Evolutionary conservation across 2,888 invertebrate genomes (phyloP).

Genomic region (Cephus sareptanus): DNA sequence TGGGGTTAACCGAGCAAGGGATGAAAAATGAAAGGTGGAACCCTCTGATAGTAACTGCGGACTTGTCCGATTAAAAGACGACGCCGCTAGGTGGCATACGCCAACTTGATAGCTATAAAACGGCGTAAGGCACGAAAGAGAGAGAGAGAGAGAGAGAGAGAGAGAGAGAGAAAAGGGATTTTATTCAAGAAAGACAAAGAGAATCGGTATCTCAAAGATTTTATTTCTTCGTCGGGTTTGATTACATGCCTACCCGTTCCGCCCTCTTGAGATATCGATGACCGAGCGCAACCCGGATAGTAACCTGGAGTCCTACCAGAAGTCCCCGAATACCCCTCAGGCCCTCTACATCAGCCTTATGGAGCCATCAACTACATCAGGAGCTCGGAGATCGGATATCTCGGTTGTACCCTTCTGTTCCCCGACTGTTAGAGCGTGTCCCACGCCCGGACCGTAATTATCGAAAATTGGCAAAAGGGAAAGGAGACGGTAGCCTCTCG

Average conservation of each 20-base stretch:
- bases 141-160: neutral
- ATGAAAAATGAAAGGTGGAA: no score
- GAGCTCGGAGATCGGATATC: neutral
- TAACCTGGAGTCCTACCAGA: no score
- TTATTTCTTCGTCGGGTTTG: slow-evolving; percentile 29
- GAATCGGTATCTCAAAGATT: neutral
- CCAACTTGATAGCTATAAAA: no score
- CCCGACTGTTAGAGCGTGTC: neutral
- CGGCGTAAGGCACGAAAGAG: no score
- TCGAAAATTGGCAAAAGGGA: neutral
- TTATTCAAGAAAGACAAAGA: slow-evolving; percentile 4
- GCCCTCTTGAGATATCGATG: slow-evolving; percentile 28
- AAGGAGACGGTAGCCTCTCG: neutral
- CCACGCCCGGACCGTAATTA: neutral
- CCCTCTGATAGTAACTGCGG: no score
- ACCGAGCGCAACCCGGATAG: slow-evolving; percentile 12
- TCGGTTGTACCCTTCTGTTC: slow-evolving; percentile 4
- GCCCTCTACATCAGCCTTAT: neutral
- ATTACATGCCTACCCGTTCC: slow-evolving; percentile 28
- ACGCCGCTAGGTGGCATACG: slow-evolving; percentile 10
- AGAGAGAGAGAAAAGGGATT: slow-evolving; percentile 20
- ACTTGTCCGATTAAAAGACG: neutral
- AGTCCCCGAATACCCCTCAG: no score
- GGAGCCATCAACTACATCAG: slow-evolving; percentile 17
- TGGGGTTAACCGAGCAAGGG: no score